Evolutionary conservation across 2,113 vertebrate genomes (phyloP).

Genomic region (Pachypanchax playfairii): DNA sequence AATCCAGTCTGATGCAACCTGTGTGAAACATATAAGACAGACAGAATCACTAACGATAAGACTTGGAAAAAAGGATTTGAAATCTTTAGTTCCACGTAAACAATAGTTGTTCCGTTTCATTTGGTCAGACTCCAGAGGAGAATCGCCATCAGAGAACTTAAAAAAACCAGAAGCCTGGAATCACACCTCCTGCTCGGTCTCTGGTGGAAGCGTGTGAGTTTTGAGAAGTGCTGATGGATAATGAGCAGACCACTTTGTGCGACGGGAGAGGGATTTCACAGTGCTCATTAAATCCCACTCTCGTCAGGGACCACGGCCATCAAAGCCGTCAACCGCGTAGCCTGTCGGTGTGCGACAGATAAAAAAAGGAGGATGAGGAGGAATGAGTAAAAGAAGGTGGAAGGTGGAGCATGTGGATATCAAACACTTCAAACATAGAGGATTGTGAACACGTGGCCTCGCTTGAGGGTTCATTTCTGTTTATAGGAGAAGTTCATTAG

Average conservation of each 20-base stretch:
- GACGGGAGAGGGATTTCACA: conserved; percentile 51
- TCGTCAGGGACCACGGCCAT: conserved; percentile 43
- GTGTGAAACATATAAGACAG: conserved; percentile 55
- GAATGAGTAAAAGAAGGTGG: conserved; percentile 7
- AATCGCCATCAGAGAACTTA: conserved; percentile 19
- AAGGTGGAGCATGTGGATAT: conserved; percentile 32
- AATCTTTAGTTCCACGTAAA: conserved; percentile 27
- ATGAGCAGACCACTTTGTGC: conserved; percentile 38
- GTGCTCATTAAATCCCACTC: conserved; percentile 64
- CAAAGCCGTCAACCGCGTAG: conserved; percentile 37
- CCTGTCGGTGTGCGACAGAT: conserved; percentile 30
- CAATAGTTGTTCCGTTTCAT: neutral
- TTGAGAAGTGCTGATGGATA: conserved; percentile 34
- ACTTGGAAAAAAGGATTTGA: neutral
- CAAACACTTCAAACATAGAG: too few species aligned
- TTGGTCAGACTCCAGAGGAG: conserved; percentile 20
- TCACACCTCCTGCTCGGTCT: conserved; percentile 8
- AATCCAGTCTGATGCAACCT: conserved; percentile 61
- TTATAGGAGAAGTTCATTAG: conserved; percentile 3
- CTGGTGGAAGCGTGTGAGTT: conserved; percentile 32
- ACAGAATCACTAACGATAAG: conserved; percentile 45
- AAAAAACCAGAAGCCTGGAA: too few species aligned
- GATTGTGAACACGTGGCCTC: conserved; percentile 16
- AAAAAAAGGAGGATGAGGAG: neutral
- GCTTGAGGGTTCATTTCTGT: conserved; percentile 40